Evolutionary conservation across 2,888 invertebrate species (phyloP).

Genomic region (Rhagium mordax): DNA sequence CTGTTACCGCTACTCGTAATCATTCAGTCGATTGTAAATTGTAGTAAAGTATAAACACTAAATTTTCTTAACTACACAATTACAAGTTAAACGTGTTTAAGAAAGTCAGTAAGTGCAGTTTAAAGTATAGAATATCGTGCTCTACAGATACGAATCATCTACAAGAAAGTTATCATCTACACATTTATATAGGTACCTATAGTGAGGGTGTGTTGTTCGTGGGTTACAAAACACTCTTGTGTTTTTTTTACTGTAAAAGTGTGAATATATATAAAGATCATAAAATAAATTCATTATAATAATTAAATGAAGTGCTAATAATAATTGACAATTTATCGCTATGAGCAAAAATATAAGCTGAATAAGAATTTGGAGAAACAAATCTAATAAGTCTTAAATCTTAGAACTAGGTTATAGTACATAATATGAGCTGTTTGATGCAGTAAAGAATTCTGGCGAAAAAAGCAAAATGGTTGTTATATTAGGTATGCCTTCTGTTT

Average conservation of each 20-base stretch:
- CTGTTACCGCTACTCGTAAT: too few species aligned
- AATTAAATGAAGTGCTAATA: too few species aligned
- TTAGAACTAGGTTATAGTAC: too few species aligned
- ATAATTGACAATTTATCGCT: too few species aligned
- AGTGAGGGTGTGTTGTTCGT: constrained; percentile 23
- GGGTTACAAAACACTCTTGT: constrained; percentile 35
- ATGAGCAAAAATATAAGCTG: too few species aligned
- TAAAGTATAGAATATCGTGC: constrained; percentile 8
- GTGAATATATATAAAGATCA: background rate
- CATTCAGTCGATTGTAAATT: background rate
- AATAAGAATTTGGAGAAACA: too few species aligned
- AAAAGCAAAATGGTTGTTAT: too few species aligned
- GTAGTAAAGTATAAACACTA: constrained; percentile 13
- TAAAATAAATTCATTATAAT: too few species aligned
- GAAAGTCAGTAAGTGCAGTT: constrained; percentile 5
- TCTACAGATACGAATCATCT: constrained; percentile 3
- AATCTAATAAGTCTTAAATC: too few species aligned
- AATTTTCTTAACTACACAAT: constrained; percentile 7
- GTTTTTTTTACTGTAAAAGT: constrained; percentile 32
- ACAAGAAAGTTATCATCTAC: constrained; percentile 6
- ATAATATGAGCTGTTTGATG: too few species aligned
- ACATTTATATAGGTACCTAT: constrained; percentile 46
- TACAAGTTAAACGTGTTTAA: constrained; percentile 5
- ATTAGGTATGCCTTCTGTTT: too few species aligned
- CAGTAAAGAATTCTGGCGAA: too few species aligned